Conservation (phyloP, 2,113 vertebrate species). For the Setophaga petechia region DNA sequence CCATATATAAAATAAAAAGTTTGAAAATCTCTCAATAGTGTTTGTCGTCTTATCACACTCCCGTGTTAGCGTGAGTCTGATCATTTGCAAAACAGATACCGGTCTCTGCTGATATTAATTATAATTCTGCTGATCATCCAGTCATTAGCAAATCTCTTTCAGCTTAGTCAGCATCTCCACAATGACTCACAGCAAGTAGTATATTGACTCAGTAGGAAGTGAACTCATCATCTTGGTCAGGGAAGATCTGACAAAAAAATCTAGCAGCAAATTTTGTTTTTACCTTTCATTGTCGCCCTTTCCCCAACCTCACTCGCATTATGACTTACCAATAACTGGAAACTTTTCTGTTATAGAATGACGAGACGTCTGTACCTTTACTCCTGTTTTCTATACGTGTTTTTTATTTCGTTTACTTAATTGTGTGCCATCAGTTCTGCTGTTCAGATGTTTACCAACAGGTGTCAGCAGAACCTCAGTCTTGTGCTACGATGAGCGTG, state of each 20-base stretch:
- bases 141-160: conserved; percentile 47
- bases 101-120: conserved; percentile 36
- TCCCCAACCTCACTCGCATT: neutral
- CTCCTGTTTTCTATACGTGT: neutral
- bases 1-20: neutral
- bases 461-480: conserved; percentile 74
- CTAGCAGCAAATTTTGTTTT: conserved; percentile 1
- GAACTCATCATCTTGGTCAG: conserved; percentile 19
- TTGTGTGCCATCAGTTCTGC: neutral
- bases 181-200: conserved; percentile 36
- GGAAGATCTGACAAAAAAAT: conserved; percentile 12
- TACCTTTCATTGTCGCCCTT: neutral
- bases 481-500: neutral
- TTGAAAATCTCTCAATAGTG: neutral
- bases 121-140: conserved; percentile 28
- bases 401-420: neutral
- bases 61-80: neutral
- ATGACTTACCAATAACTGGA: neutral
- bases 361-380: neutral
- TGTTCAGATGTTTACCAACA: conserved; percentile 58
- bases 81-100: neutral
- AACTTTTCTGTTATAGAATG: neutral
- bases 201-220: conserved; percentile 59
- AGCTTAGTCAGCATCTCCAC: conserved; percentile 49
- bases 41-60: neutral